These are phyloP conservation scores for Cephus spinipes DNA, from an alignment of 2,888 invertebrate genomes.

Conservation along the genomic window DNA sequence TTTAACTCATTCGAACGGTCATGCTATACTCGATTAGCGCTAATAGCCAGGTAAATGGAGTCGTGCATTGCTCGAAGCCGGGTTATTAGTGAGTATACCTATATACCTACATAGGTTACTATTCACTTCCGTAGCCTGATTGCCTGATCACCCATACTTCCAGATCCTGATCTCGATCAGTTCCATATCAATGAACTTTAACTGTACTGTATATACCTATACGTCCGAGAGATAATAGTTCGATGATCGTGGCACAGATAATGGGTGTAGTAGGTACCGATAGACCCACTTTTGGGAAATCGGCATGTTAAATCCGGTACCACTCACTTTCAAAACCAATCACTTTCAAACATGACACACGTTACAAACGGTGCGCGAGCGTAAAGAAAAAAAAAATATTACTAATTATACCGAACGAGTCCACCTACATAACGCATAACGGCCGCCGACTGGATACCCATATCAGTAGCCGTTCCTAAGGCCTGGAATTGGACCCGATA, in stretches of 20 bases:
- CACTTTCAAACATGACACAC: conserved; percentile 16
- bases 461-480: conserved; percentile 13
- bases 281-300: neutral
- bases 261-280: neutral
- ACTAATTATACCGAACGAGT: conserved; percentile 25
- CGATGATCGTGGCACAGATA: neutral
- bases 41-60: conserved; percentile 47
- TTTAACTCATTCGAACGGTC: conserved; percentile 55
- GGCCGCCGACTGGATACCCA: conserved; percentile 10
- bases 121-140: neutral
- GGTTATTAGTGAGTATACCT: neutral
- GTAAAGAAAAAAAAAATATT: conserved; percentile 17
- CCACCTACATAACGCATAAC: conserved; percentile 23
- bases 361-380: conserved; percentile 29
- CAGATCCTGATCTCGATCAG: neutral
- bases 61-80: neutral
- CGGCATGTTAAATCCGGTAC: neutral
- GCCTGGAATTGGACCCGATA: conserved; percentile 14
- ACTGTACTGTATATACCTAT: neutral
- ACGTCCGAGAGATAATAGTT: neutral
- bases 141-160: neutral
- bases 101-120: neutral
- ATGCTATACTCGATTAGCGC: conserved; percentile 51
- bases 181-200: neutral
- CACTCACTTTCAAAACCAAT: conserved; percentile 4